Percentiles rank a stretch among this genome's conserved stretches.
phyloP scores from a whole-genome alignment of 2,113 vertebrate genomes.

The Pheucticus melanocephalus region DNA sequence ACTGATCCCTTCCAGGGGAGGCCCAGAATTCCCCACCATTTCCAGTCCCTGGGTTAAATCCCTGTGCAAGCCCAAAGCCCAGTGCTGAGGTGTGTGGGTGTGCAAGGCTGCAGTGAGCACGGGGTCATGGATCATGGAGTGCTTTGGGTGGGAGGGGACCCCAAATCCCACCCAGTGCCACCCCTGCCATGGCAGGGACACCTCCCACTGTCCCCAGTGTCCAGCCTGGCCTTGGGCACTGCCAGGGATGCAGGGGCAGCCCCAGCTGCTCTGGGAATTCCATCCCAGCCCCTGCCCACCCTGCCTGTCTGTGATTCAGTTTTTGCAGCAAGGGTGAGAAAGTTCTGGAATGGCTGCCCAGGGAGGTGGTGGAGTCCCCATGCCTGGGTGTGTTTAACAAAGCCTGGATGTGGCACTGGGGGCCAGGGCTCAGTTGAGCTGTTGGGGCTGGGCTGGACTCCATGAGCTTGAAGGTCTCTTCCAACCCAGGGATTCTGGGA shows the following conservation, averaged over 20 bases:
- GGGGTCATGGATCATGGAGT: neutral
- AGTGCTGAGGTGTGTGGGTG: neutral
- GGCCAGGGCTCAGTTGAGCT: too few relatives aligned
- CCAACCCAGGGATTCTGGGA: too few relatives aligned
- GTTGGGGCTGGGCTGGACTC: too few relatives aligned
- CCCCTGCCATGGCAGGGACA: neutral
- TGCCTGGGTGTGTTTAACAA: too few relatives aligned
- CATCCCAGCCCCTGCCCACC: neutral
- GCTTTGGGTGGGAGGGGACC: rapidly evolving
- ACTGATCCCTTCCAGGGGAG: neutral
- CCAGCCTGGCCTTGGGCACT: neutral
- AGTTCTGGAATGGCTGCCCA: too few relatives aligned
- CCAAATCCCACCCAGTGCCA: rapidly evolving
- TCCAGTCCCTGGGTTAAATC: neutral
- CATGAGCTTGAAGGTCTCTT: too few relatives aligned
- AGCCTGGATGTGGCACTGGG: too few relatives aligned
- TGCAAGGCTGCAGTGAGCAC: neutral
- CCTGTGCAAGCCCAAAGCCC: neutral
- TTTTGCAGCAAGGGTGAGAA: too few relatives aligned
- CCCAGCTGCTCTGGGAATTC: neutral
- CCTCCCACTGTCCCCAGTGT: neutral
- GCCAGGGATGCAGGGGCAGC: neutral
- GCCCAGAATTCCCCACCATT: neutral
- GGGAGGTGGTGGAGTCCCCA: too few relatives aligned
- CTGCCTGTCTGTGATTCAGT: too few relatives aligned